Evolutionary conservation across 2,888 invertebrate species (phyloP).

Genomic region (Dasysyrphus albostriatus): DNA sequence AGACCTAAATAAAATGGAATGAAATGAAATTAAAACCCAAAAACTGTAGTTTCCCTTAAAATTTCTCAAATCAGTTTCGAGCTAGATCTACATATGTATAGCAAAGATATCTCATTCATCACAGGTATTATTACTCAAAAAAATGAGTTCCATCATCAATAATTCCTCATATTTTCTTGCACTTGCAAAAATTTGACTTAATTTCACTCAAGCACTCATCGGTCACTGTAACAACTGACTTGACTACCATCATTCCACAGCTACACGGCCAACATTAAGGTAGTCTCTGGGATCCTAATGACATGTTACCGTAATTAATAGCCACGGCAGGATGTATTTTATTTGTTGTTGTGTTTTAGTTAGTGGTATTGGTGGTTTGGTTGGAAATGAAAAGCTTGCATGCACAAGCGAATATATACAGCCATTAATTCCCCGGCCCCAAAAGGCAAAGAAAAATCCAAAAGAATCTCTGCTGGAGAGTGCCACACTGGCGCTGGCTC

Average conservation of each 20-base stretch:
- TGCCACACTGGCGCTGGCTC: conserved; percentile 59
- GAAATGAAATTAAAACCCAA: no score
- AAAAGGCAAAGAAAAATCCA: conserved; percentile 10
- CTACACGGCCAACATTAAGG: conserved; percentile 49
- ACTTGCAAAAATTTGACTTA: conserved; percentile 40
- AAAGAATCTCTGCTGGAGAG: conserved; percentile 40
- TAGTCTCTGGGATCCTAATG: conserved; percentile 66
- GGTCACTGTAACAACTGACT: conserved; percentile 5
- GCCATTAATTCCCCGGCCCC: conserved; percentile 61
- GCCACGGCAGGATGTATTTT: conserved; percentile 73
- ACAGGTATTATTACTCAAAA: background rate
- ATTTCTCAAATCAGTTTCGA: no score
- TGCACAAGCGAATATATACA: conserved; percentile 52
- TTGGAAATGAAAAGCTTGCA: conserved; percentile 65
- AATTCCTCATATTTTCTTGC: background rate
- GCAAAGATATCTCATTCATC: background rate
- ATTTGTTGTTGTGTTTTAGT: conserved; percentile 64
- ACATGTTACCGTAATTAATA: conserved; percentile 74
- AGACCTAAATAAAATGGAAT: no score
- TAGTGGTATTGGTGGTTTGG: background rate
- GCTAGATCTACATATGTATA: no score
- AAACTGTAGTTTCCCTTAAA: no score
- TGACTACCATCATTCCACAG: conserved; percentile 47
- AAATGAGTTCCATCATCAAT: background rate
- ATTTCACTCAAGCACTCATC: conserved; percentile 43